Evolutionary conservation across 2,113 vertebrate genomes (phyloP), one percentile per base, ranked within the genome.

Genomic region (Steatornis caripensis): DNA sequence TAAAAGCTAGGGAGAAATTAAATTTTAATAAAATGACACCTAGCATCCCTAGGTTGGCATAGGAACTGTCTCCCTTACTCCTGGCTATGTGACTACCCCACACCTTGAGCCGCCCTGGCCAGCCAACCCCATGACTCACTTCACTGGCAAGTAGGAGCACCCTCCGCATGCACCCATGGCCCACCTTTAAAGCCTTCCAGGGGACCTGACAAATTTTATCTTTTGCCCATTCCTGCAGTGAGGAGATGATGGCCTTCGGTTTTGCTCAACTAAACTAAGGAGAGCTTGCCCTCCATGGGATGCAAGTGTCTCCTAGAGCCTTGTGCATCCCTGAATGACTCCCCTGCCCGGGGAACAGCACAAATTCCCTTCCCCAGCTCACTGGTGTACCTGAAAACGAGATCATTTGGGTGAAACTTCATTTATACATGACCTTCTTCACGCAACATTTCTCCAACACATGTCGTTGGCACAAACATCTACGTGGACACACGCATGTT

Each of bases 401-500:
- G n/a, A 58, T 46, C 24, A 15, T 78, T 62, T 19, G 74, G 55
- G 49, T 65, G 45, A 77, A 93, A 45, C 27, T 70, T 60, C 21
- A 29, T 75, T 74, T 75, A 12, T 29, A 22, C 6, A 18, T 18
- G 14, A 70, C 19, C n/a, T 48, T 64, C 30, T 41, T 30, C 30
- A n/a, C 9, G 53, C 36, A 83, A 60, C 53, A 12, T 45, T 83
- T 83, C 60, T 68, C 41, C 34, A 51, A 37, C 14, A 43, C 29
- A 20, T 9, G 17, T 3, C 30, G 15, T 26, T 69, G 68, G 54
- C 43, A 64, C 9, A 43, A 64, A 30, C 29, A 19, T 19, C 37
- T 74, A 27, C 29, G 15, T 10, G 46, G 84, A 57, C 1, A 2
- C 6, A 22, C 2, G 1, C 2, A 11, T 18, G 11, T 15, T 51